phyloP scores from a whole-genome alignment of 2,797 vertebrate species.

The Hipposideros larvatus region DNA sequence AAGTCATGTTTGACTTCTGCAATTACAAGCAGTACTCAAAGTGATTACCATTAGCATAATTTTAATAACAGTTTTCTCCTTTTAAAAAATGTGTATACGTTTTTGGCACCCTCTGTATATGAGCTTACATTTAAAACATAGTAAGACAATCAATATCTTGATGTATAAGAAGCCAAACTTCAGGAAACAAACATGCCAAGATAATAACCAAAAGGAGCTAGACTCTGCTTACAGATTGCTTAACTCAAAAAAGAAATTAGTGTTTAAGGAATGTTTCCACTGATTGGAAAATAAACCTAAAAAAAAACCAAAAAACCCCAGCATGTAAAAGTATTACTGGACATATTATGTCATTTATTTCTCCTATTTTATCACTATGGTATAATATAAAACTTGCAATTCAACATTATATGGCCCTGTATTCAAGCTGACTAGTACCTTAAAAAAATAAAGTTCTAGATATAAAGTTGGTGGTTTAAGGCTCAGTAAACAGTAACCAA shows the following conservation, averaged over 20 bases:
- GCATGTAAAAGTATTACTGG: conserved; percentile 36
- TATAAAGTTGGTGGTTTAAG: conserved; percentile 72
- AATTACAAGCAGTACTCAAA: too few relatives aligned
- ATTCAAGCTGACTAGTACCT: conserved; percentile 64
- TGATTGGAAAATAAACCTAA: conserved; percentile 58
- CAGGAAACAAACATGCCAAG: neutral
- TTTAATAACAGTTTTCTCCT: too few relatives aligned
- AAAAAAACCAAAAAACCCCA: conserved; percentile 1
- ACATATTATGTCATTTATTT: conserved; percentile 48
- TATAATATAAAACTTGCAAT: conserved; percentile 49
- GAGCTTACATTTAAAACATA: conserved; percentile 55
- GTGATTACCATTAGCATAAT: too few relatives aligned
- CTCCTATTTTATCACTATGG: conserved; percentile 43
- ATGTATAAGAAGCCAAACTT: conserved; percentile 28
- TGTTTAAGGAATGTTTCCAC: conserved; percentile 56
- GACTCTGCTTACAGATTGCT: conserved; percentile 49
- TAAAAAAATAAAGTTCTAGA: conserved; percentile 74
- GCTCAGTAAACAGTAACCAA: conserved; percentile 72
- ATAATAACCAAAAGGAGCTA: conserved; percentile 48
- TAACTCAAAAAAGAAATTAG: conserved; percentile 72
- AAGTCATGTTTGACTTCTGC: too few relatives aligned
- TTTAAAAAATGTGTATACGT: too few relatives aligned
- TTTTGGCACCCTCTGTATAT: neutral
- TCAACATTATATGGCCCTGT: conserved; percentile 26
- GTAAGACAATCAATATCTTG: neutral